A percentile compares a stretch with the other conserved stretches of the same genome.
These are phyloP conservation scores for Cynoglossus semilaevis DNA, from an alignment of 2,113 vertebrate species.

Conservation along the genomic window DNA sequence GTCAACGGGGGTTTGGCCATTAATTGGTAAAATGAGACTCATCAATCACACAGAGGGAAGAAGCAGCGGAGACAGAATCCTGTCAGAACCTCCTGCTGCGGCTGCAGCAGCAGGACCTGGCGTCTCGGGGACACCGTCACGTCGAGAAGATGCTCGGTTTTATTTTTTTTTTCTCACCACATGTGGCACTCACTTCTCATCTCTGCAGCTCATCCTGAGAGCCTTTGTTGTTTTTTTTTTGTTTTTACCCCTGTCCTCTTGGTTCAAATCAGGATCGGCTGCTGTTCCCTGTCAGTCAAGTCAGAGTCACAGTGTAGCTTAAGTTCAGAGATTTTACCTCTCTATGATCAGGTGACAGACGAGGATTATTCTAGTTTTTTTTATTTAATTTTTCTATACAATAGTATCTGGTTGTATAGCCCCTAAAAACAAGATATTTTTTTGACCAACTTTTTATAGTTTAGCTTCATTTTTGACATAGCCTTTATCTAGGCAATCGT, in stretches of 20 bases:
- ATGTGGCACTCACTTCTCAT: slow-evolving; percentile 65
- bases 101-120: slow-evolving; percentile 63
- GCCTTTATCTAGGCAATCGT: no score
- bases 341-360: no score
- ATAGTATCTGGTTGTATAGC: no score
- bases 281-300: slow-evolving; percentile 68
- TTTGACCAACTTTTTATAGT: no score
- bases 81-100: slow-evolving; percentile 65
- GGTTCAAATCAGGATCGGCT: slow-evolving; percentile 63
- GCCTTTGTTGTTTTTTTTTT: slow-evolving; percentile 69
- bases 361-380: no score
- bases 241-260: slow-evolving; percentile 39
- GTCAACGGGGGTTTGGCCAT: slow-evolving; percentile 79
- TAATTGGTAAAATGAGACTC: slow-evolving; percentile 82
- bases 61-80: slow-evolving; percentile 62
- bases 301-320: slow-evolving; percentile 43
- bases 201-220: slow-evolving; percentile 67
- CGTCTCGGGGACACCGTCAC: slow-evolving; percentile 67
- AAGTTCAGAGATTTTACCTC: no score
- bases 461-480: no score
- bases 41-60: slow-evolving; percentile 77
- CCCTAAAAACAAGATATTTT: no score
- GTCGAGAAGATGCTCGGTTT: slow-evolving; percentile 40
- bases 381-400: no score
- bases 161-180: slow-evolving; percentile 59